Evolutionary conservation across 1,140 invertebrate genomes (phyloP).

Genomic region (Euschistus heros): DNA sequence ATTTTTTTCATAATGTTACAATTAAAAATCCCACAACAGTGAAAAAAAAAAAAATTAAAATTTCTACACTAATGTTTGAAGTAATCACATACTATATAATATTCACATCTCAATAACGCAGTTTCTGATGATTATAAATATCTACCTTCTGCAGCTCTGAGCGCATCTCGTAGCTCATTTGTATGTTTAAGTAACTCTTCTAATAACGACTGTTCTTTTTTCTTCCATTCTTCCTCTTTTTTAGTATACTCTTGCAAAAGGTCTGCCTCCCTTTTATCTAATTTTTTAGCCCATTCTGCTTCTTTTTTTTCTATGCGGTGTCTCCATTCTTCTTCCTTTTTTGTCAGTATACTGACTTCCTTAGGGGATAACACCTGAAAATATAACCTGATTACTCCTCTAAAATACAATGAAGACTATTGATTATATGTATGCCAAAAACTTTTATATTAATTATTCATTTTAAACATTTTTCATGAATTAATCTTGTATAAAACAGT

Average conservation of each 20-base stretch:
- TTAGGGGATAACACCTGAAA: slow-evolving; percentile 34
- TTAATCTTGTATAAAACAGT: no score
- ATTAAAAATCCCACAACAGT: no score
- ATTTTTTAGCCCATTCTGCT: slow-evolving; percentile 42
- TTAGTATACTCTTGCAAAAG: slow-evolving; percentile 40
- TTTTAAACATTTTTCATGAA: no score
- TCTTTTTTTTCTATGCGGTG: slow-evolving; percentile 44
- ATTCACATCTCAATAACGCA: no score
- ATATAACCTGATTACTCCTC: no score
- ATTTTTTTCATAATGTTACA: no score
- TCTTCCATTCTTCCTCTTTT: slow-evolving; percentile 54
- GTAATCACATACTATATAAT: no score
- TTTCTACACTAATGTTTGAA: no score
- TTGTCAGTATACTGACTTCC: slow-evolving; percentile 39
- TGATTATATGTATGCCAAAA: no score
- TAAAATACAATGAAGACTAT: no score
- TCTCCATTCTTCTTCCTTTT: slow-evolving; percentile 43
- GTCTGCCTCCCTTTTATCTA: slow-evolving; percentile 45
- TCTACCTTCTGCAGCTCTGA: slow-evolving; percentile 51
- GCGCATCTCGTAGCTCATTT: slow-evolving; percentile 44
- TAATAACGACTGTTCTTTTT: slow-evolving; percentile 44
- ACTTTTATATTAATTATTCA: no score
- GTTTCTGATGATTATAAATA: neutral
- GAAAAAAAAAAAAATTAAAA: no score
- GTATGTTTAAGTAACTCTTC: slow-evolving; percentile 40